Evolutionary conservation across 2,113 vertebrate species (phyloP), one percentile per base, ranked within the genome.

Genomic region (Mesembrinibis cayennensis): DNA sequence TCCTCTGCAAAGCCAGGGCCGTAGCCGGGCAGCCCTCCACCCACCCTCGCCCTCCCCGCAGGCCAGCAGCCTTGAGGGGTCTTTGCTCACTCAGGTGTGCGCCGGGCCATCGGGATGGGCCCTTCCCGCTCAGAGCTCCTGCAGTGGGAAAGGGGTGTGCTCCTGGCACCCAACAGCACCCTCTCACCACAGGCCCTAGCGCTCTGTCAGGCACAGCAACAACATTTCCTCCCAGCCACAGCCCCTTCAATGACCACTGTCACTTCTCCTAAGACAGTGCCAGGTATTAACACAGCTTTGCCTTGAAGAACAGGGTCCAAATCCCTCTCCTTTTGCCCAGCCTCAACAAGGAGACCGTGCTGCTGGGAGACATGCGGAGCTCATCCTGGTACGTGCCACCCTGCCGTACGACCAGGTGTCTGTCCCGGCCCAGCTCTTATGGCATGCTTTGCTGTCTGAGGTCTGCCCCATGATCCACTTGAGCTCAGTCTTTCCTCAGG

Each of bases 341-440:
- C n/a, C 42, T 44, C 30, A 16, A 4, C 0, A 7, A 38, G 32
- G 42, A 58, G 55, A 32, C 15, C 0, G 0, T 9, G 67, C 53
- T 45, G 72, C 38, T 30, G 69, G 22, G 18, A 42, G 53, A 25
- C 29, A 21, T 0, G 0, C 2, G 1, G 36, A 45, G 67, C 63
- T 44, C 17, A 0, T 10, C 11, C 11, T 7, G 71, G 42, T 32
- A 10, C 0, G 0, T 12, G 21, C 34, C 34, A 38, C 10, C 29
- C 38, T 40, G 76, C 22, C 0, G 1, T 58, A 29, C 19, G 14
- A 1, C 11, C 59, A 32, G 30, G 11, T 30, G 71, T 44, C 77
- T 8, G 6, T 11, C 67, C 72, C 26, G n/a, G 12, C 26, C 50
- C 82, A 3, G 62, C 1, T 40, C 72, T 0, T 1, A 3, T 0